Evolutionary conservation across 1,140 invertebrate species (phyloP).

Genomic region (Pseudobourletiella spinata): DNA sequence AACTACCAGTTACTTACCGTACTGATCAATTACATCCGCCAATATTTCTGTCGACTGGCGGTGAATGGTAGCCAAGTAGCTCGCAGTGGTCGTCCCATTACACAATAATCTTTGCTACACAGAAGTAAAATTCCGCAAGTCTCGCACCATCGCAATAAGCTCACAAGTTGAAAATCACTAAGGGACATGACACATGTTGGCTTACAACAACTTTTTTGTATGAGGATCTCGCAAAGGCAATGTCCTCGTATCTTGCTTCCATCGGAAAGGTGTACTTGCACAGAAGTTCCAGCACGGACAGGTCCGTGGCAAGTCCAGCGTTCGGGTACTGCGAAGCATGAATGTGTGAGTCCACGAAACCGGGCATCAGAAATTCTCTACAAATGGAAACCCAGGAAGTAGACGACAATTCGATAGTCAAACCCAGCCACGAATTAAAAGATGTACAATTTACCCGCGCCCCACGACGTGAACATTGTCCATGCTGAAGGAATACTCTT

Average conservation of each 20-base stretch:
- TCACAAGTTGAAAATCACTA: no score
- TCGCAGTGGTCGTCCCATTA: slow-evolving; percentile 75
- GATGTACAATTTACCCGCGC: slow-evolving; percentile 39
- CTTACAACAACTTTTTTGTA: slow-evolving; percentile 72
- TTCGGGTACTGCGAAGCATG: slow-evolving; percentile 83
- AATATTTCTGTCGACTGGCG: slow-evolving; percentile 59
- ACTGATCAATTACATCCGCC: slow-evolving; percentile 61
- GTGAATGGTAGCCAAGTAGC: slow-evolving; percentile 77
- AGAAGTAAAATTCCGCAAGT: no score
- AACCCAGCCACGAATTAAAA: not conserved
- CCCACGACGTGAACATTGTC: slow-evolving; percentile 41
- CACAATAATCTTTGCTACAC: slow-evolving; percentile 21
- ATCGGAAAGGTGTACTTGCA: slow-evolving; percentile 76
- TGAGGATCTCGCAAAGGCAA: slow-evolving; percentile 57
- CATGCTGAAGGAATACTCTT: slow-evolving; percentile 36
- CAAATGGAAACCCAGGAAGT: not conserved
- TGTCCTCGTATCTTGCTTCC: slow-evolving; percentile 62
- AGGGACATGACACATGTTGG: no score
- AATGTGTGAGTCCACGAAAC: slow-evolving; percentile 79
- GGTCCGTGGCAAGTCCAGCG: slow-evolving; percentile 67
- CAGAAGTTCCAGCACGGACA: slow-evolving; percentile 71
- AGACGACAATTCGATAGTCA: not conserved
- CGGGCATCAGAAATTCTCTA: slow-evolving; percentile 69
- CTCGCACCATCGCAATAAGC: no score
- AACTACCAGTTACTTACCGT: slow-evolving; percentile 68